Evolutionary conservation across 2,113 vertebrate genomes (phyloP).

Genomic region (Hyla sarda): DNA sequence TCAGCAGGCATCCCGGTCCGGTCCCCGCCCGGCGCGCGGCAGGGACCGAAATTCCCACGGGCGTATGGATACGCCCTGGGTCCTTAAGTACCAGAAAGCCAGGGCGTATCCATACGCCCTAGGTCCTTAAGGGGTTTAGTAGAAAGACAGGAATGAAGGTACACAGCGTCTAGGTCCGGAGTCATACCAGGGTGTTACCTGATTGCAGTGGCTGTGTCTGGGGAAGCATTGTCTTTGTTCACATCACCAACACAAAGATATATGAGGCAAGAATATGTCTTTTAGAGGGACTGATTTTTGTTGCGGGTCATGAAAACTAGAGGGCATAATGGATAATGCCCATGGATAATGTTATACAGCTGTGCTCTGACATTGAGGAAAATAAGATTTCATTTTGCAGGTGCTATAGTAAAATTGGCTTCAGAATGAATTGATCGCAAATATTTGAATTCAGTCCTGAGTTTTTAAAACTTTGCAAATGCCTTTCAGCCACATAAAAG

Average conservation of each 20-base stretch:
- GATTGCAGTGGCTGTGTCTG: no score
- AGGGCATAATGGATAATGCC: not conserved
- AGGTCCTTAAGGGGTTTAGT: no score
- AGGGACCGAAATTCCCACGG: no score
- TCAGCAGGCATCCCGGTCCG: no score
- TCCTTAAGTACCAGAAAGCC: no score
- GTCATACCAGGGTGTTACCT: no score
- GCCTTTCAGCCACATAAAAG: not conserved
- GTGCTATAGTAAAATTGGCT: conserved; percentile 9
- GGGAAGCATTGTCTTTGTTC: no score
- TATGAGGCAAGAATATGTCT: not conserved
- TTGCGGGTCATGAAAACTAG: not conserved
- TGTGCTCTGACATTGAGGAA: not conserved
- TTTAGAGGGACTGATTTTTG: not conserved
- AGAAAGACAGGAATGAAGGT: no score
- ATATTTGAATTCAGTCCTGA: not conserved
- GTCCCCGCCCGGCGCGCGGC: no score
- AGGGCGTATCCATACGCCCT: no score
- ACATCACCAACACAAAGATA: not conserved
- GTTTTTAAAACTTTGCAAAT: not conserved
- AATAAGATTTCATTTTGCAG: conserved; percentile 9
- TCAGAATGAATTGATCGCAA: not conserved
- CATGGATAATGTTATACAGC: not conserved
- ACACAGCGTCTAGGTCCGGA: no score
- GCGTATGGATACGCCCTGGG: no score